Evolutionary conservation across 1,140 invertebrate genomes (phyloP), one percentile per base, ranked within the genome.

Genomic region (Conus betulinus): DNA sequence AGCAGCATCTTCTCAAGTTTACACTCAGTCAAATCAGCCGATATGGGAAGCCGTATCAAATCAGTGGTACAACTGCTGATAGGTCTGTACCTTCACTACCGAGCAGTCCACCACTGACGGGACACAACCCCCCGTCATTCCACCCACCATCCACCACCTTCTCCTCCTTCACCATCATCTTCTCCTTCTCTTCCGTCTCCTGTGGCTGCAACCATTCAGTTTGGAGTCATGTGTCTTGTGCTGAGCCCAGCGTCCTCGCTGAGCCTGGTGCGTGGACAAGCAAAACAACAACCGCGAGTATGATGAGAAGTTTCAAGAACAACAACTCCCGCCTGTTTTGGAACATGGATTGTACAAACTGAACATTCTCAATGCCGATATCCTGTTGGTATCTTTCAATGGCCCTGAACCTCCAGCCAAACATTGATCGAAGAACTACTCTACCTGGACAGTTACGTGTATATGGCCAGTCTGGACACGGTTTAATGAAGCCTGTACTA

Each of bases 31-130:
- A 71, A 8, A 60, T 11, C 57, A 60, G 57, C 57, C 15, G 57
- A 60, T 5, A 55, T 71, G 71, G 53, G 74, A n/a, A 20, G 63
- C 67, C 85, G 85, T 87, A 87, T 76, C 85, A 87, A 87, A 87
- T 87, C 85, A 87, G 85, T 87, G 85, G 85, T 87, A 87, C 85
- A 87, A 87, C 85, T 87, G 85, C 85, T 87, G 85, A 87, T 87
- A 87, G 52, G 0, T 23, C 57, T 4, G 51, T 7, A 27, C 3
- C 5, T 5, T 15, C 53, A 76, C 39, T 87, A 87, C 85, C 85
- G 52, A 87, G 85, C 85, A 87, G 52, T 87, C 85, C 67, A 87
- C 85, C 85, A 87, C 85, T 87, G 85, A 87, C 85, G 76, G 3
- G 85, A 87, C 85, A 87, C 85, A 87, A 71, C 67, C 20, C 67